Base-by-base conservation (phyloP, 2,113 vertebrate genomes). In the Pelecanus crispus region DNA sequence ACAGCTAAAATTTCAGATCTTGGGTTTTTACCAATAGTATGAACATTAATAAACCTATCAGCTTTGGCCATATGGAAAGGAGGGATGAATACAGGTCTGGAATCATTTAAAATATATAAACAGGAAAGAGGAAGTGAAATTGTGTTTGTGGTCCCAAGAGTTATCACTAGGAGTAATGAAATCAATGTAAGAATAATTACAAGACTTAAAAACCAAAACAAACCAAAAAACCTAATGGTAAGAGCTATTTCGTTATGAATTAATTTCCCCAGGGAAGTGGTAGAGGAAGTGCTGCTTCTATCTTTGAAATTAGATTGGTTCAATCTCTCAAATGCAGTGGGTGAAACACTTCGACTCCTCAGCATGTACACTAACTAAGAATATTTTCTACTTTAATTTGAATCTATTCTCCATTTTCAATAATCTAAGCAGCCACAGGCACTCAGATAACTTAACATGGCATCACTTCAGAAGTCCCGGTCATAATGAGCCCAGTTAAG, bases 41-140 rank as follows among this genome's bases (percentile, higher is more conserved):
- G 2, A 90, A 68, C 42, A 38, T 53, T 80, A 75, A 75, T 62
- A 81, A 74, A 81, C 3, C 9, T 63, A 52, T 63, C 15, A 63
- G 34, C 42, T 87, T 56, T 59, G 58, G 47, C 53, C 74, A 90
- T 80, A 95, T 40, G 52, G 81, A 82, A 94, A 49, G 42, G 8
- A 73, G 2, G 42, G 50, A 93, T 26, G 34, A 85, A 49, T 53
- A 40, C 70, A 45, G 7, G 26, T 71, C 66, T 79, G 52, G 61
- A 95, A 56, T 73, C 1, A 92, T 71, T 93, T 87, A 68, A 75
- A 89, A 87, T 59, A 85, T 8, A 93, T 71, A 61, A 81, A 88
- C 13, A 83, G 55, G 80, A 95, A 94, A 96, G 49, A 82, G 73
- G 86, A 96, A 94, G 62, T 62, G 45, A 94, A 91, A 94, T 62